Conservation (phyloP, 2,797 vertebrate species). For the Eurystomus glaucurus region DNA sequence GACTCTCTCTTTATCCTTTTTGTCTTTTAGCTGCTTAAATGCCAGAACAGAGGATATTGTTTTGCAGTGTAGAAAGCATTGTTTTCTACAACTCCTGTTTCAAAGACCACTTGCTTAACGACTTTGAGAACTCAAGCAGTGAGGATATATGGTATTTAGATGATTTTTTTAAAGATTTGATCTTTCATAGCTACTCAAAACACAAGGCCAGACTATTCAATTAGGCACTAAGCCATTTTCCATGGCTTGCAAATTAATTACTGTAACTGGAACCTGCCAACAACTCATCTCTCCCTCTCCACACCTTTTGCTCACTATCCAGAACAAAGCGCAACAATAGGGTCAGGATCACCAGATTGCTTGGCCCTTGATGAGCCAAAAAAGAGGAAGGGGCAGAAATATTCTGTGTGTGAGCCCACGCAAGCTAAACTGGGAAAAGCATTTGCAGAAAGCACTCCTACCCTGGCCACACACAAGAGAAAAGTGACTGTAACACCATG, state of each 20-base stretch:
- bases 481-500: not conserved
- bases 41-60: constrained; percentile 7
- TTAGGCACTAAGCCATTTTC: constrained; percentile 51
- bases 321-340: not conserved
- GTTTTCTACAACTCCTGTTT: constrained; percentile 13
- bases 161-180: constrained; percentile 48
- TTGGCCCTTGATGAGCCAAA: not conserved
- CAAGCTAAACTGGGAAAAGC: not conserved
- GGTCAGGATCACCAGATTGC: not conserved
- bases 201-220: constrained; percentile 46
- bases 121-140: constrained; percentile 52
- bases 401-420: not conserved
- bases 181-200: constrained; percentile 44
- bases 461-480: not conserved
- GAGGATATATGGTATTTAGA: constrained; percentile 41
- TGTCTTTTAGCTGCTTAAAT: constrained; percentile 42
- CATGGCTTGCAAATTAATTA: constrained; percentile 38
- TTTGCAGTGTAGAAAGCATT: constrained; percentile 40
- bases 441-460: not conserved
- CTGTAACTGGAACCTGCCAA: constrained; percentile 19
- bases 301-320: not conserved
- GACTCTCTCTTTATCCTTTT: constrained; percentile 33
- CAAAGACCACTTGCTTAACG: constrained; percentile 23
- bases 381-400: not conserved
- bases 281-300: not conserved